Evolutionary conservation across 2,888 invertebrate species (phyloP).

Genomic region (Pycnomerus fuliginosus): DNA sequence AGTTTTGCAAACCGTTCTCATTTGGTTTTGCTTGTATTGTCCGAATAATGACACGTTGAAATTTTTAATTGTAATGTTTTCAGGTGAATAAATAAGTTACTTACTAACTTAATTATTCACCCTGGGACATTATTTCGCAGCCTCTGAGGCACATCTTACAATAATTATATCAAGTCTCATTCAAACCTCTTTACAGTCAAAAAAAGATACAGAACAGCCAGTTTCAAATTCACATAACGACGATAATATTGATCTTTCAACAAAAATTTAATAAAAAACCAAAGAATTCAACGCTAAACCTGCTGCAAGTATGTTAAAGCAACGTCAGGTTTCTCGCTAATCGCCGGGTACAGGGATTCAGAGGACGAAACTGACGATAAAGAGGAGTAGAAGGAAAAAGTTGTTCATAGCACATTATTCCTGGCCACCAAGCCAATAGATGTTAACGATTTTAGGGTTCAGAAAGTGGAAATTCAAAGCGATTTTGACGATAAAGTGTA

Average conservation of each 20-base stretch:
- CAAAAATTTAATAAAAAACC: conserved; percentile 51
- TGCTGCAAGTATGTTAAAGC: no score
- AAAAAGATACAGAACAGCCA: conserved; percentile 1
- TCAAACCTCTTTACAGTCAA: conserved; percentile 7
- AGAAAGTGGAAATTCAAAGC: conserved; percentile 24
- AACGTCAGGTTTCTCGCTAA: conserved; percentile 50
- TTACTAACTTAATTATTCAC: no score
- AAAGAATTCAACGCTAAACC: conserved; percentile 46
- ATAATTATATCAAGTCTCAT: background rate
- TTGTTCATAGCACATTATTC: conserved; percentile 51
- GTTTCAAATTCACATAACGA: conserved; percentile 7
- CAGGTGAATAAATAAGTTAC: no score
- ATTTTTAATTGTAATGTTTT: no score
- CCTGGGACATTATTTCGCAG: no score
- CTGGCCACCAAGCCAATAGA: conserved; percentile 52
- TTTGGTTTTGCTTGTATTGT: no score
- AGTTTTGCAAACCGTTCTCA: no score
- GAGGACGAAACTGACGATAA: conserved; percentile 51
- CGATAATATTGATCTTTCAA: conserved; percentile 50
- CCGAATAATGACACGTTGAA: no score
- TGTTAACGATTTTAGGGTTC: conserved; percentile 41
- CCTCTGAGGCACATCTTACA: conserved; percentile 40
- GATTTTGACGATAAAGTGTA: conserved; percentile 44
- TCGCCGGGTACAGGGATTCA: conserved; percentile 59
- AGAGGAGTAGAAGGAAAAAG: conserved; percentile 16